phyloP scores from a whole-genome alignment of 2,113 vertebrate species.

The Chamaetylas fuelleborni region DNA sequence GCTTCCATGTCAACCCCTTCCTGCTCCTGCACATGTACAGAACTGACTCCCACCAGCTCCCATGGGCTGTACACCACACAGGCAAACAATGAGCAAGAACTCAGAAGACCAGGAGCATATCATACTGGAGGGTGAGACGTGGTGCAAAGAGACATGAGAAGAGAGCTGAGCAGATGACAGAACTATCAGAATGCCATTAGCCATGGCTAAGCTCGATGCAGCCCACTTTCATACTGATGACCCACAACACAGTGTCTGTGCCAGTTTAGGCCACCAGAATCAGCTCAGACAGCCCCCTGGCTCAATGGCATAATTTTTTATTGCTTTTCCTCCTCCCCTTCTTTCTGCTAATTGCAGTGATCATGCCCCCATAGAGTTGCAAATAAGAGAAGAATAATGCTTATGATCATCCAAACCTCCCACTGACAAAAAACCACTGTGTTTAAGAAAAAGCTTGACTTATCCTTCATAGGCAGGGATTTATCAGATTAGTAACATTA shows the following conservation, averaged over 20 bases:
- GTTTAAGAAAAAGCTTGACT: not conserved
- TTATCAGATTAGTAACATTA: slow-evolving; percentile 1
- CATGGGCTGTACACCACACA: not conserved
- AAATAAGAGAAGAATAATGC: not conserved
- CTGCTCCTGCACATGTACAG: rapidly evolving
- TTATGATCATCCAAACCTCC: not conserved
- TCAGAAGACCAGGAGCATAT: not conserved
- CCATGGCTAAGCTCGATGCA: not conserved
- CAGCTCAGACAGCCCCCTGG: not conserved
- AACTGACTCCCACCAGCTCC: not conserved
- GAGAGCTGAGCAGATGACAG: not conserved
- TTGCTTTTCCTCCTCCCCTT: not conserved
- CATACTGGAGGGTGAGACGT: rapidly evolving
- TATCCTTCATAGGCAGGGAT: not conserved
- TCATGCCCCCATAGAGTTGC: not conserved
- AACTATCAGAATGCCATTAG: not conserved
- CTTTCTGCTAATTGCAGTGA: not conserved
- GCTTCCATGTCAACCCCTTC: not conserved
- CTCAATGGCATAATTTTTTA: not conserved
- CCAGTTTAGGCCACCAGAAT: not conserved
- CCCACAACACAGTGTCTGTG: no score
- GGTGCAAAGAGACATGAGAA: not conserved
- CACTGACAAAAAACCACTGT: not conserved
- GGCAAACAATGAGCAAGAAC: not conserved
- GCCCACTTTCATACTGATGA: not conserved